phyloP scores from a whole-genome alignment of 2,888 invertebrate species.

The Proisotoma minuta region DNA sequence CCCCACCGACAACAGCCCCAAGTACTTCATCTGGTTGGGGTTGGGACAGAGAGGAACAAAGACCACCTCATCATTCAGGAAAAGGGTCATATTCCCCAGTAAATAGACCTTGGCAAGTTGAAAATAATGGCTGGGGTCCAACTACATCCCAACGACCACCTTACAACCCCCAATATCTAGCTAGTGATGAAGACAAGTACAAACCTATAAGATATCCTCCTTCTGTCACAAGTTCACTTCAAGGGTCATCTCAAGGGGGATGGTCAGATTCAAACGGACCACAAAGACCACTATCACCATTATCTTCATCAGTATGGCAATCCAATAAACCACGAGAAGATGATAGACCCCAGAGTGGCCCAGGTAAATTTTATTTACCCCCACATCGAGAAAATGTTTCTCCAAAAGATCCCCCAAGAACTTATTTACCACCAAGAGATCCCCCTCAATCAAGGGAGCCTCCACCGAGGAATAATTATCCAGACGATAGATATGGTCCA shows the following conservation, averaged over 20 bases:
- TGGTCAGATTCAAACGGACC: not conserved
- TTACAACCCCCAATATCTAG: conserved; percentile 28
- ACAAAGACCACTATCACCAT: not conserved
- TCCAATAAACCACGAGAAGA: not conserved
- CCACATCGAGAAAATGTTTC: not conserved
- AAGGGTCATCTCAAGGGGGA: not conserved
- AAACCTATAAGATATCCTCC: conserved; percentile 27
- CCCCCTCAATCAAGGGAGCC: too few relatives aligned
- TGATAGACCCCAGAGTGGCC: not conserved
- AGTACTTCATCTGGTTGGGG: conserved; percentile 8
- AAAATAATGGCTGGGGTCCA: not conserved
- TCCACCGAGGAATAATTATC: too few relatives aligned
- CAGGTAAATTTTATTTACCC: not conserved
- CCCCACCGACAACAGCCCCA: conserved; percentile 4
- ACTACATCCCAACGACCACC: conserved; percentile 16
- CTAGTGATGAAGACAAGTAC: conserved; percentile 31
- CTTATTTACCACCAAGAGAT: too few relatives aligned
- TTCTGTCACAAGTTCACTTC: not conserved
- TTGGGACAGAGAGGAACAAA: not conserved
- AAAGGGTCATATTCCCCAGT: not conserved
- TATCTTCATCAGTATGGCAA: not conserved
- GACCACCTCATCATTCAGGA: not conserved
- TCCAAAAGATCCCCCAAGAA: too few relatives aligned
- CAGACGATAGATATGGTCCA: too few relatives aligned
- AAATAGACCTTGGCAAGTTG: not conserved